Conservation (phyloP, 1,140 invertebrate species). For the Teleogryllus occipitalis region DNA sequence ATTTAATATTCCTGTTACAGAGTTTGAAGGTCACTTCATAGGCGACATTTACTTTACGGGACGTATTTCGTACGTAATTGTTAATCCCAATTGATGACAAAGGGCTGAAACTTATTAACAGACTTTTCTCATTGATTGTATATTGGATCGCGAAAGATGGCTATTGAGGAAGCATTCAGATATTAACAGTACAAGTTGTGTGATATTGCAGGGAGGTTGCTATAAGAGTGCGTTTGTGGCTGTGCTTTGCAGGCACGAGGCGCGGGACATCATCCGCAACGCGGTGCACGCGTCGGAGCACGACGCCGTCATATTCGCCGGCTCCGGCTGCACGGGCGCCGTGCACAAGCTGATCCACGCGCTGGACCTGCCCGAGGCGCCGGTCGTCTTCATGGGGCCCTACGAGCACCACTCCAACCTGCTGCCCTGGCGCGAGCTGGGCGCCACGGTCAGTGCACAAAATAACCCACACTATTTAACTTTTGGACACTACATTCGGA, state of each 20-base stretch:
- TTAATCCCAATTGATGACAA: no score
- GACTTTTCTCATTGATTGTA: no score
- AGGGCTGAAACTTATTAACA: no score
- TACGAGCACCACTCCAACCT: slow-evolving; percentile 80
- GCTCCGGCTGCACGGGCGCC: slow-evolving; percentile 64
- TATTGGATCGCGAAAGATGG: no score
- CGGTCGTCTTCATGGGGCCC: slow-evolving; percentile 72
- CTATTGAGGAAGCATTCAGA: background rate
- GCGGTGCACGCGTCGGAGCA: slow-evolving; percentile 72
- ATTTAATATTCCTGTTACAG: no score
- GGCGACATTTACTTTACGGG: no score
- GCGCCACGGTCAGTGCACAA: slow-evolving; percentile 64
- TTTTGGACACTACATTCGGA: no score
- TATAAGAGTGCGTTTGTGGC: background rate
- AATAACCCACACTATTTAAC: no score
- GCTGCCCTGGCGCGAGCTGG: slow-evolving; percentile 73
- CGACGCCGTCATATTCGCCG: slow-evolving; percentile 73
- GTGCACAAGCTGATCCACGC: slow-evolving; percentile 60
- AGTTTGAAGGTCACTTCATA: no score
- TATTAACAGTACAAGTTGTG: background rate
- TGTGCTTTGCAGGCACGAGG: slow-evolving; percentile 55
- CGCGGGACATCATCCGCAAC: slow-evolving; percentile 70
- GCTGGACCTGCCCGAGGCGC: slow-evolving; percentile 49
- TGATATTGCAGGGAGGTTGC: background rate
- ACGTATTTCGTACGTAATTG: no score